Evolutionary conservation across 2,888 invertebrate species (phyloP), one percentile per base, ranked within the genome.

Genomic region (Periphyllus acericola): DNA sequence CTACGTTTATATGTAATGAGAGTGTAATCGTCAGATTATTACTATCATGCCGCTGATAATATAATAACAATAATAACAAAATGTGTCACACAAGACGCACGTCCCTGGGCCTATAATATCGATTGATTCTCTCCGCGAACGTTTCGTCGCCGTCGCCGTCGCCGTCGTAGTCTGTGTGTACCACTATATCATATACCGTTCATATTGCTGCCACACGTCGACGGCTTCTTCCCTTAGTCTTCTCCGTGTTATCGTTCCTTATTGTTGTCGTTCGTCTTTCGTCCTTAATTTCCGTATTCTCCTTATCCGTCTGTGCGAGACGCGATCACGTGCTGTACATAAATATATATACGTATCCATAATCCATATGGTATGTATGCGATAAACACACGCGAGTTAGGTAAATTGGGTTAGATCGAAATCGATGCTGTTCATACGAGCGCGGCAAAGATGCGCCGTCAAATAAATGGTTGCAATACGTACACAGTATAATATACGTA

Each of bases 41-140:
- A 55, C 17, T 17, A 55, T 55, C 17, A 55, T 21, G 17, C 11
- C 19, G 55, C 0, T 55, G 55, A 17, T 55, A 21, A 52, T 8
- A 60, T 60, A 60, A 55, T 21, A 55, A 55, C 5, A 55, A 55
- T 21, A 55, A 60, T 25, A 60, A 25, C 21, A 60, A 5, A 60
- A 21, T 60, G 46, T 25, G 25, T 21, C 21, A 60, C 60, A 60
- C 60, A 21, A 19, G 6, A 6, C 60, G 60, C 52, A 2, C 60
- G 60, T 55, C 55, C 55, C 55, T 55, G 19, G 55, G 55, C 60
- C 60, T 60, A 60, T 34, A n/a, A 46, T 52, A 76, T 76, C 32
- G 78, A 78, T 78, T 55, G 78, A 78, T 78, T 55, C 78, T 5
- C 76, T 52, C 74, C 34, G 40, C 21, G 14, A 32, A n/a, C 68